Conservation (phyloP, 2,797 vertebrate genomes). For the Calcarius lapponicus region DNA sequence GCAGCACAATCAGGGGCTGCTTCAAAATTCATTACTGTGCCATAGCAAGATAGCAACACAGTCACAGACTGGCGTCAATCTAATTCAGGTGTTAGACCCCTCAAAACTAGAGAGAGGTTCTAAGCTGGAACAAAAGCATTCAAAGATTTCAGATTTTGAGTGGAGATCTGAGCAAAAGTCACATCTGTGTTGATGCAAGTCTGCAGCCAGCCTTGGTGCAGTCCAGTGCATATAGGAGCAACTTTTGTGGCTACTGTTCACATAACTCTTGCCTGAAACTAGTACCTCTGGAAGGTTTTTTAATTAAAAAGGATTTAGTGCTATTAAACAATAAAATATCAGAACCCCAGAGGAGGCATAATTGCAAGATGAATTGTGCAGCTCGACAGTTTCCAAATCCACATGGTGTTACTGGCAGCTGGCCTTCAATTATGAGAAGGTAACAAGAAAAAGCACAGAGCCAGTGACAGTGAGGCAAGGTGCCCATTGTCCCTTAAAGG, state of each 20-base stretch:
- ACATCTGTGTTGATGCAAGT: background rate
- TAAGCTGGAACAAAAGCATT: background rate
- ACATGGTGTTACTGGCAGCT: constrained; percentile 45
- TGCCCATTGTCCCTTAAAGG: background rate
- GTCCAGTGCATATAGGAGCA: background rate
- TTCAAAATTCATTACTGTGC: background rate
- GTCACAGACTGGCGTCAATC: background rate
- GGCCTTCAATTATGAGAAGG: constrained; percentile 47
- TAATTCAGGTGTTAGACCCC: background rate
- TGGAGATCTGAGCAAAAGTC: background rate
- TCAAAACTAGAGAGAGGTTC: background rate
- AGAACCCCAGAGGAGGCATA: constrained; percentile 50
- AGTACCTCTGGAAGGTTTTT: constrained; percentile 36
- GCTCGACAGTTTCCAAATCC: constrained; percentile 37
- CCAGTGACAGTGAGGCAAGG: background rate
- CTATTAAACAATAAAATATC: constrained; percentile 60
- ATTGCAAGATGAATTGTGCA: constrained; percentile 39
- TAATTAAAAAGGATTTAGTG: constrained; percentile 65
- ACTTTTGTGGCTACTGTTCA: background rate
- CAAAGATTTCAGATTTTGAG: background rate
- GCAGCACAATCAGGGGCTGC: background rate
- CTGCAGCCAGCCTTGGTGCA: background rate
- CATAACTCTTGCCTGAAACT: background rate
- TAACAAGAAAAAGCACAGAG: constrained; percentile 26
- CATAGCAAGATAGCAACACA: background rate